A percentile compares a stretch with the other conserved stretches of the same genome.
Evolutionary conservation across 2,797 vertebrate genomes (phyloP).

Genomic region (Scleropages formosus): DNA sequence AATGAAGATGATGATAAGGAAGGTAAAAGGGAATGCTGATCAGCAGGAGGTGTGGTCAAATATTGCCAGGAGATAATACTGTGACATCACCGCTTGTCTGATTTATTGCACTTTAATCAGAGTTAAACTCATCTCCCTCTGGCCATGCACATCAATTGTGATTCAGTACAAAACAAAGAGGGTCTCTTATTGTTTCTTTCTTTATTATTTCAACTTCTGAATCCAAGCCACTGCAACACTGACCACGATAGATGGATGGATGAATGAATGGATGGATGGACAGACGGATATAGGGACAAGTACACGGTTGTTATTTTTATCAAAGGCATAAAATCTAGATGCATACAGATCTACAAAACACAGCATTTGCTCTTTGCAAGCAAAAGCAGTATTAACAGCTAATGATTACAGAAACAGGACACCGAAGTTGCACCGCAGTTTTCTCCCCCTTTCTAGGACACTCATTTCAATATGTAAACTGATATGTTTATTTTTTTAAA

Average conservation of each 20-base stretch:
- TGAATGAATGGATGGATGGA: conserved; percentile 24
- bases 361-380: too few species aligned
- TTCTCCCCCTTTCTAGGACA: too few species aligned
- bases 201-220: conserved; percentile 69
- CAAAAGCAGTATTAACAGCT: too few species aligned
- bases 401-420: background rate
- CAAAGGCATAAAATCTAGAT: too few species aligned
- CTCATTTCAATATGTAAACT: too few species aligned
- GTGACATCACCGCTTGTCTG: conserved; percentile 48
- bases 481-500: too few species aligned
- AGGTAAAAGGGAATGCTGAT: conserved; percentile 32
- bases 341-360: too few species aligned
- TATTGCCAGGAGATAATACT: conserved; percentile 39
- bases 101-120: conserved; percentile 69
- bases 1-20: conserved; percentile 19
- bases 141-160: conserved; percentile 65
- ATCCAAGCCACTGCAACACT: too few species aligned
- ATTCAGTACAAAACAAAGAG: conserved; percentile 43
- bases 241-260: too few species aligned
- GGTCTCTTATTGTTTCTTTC: conserved; percentile 58
- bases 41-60: conserved; percentile 38
- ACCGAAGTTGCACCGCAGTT: background rate
- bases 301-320: too few species aligned
- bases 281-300: background rate
- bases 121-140: conserved; percentile 69